Base-by-base conservation (phyloP, 2,113 vertebrate species). In the Neofelis nebulosa region DNA sequence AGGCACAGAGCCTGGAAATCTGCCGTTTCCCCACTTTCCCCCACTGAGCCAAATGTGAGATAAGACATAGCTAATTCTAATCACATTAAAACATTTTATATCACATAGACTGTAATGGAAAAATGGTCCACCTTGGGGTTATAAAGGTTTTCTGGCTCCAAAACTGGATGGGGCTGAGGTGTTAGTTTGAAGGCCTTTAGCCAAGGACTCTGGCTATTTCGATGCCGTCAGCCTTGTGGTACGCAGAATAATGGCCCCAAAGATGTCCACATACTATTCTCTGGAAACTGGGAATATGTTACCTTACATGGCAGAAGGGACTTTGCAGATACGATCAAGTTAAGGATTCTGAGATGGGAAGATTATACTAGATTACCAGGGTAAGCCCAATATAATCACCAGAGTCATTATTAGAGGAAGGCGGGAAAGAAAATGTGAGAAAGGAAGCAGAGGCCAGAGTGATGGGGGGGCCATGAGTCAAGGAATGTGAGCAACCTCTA, bases 1-100 rank as follows among this genome's bases (percentile, higher is more conserved):
- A 83, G 81, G 94, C 95, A 68, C 50, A 2, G 31, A 92, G 80
- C 88, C 95, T 85, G 33, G 94, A 97, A 96, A 96, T 48, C 89
- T 50, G 79, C 92, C 2, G 4, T 23, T 87, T 96, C 55, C 87
- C 76, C 80, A 68, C 11, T 23, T 55, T 36, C 50, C 78, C 57
- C 57, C 45, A 29, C 11, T 0, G 55, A 94, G 97, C 94, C 90
- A 95, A 97, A 45, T 2, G 23, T 94, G 80, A 94, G 90, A 97
- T 92, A 96, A 97, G 95, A 61, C 38, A 66, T 29, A 68, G 87
- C 36, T 88, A 85, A 85, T 80, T 94, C 87, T 90, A 80, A 85
- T 94, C 65, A 80, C 61, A 76, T 7, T 61, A 88, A 96, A 93
- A 76, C 16, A 41, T 31, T 95, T 89, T 69, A 29, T 65, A 63